Evolutionary conservation across 2,113 vertebrate species (phyloP).

Genomic region (Eupsittula cactorum): DNA sequence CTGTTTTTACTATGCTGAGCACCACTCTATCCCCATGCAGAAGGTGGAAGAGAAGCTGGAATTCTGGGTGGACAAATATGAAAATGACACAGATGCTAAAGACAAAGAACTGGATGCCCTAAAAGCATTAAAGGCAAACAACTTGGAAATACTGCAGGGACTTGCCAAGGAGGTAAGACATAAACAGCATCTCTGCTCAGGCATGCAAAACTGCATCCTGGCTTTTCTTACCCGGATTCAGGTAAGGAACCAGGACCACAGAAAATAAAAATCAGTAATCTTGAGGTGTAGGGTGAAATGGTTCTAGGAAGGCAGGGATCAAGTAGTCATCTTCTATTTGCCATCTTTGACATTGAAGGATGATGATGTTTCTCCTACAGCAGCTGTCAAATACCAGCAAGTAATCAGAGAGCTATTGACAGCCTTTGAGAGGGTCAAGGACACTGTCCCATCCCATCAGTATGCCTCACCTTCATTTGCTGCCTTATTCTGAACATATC

Average conservation of each 20-base stretch:
- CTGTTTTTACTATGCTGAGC: background rate
- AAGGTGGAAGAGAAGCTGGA: conserved; percentile 79
- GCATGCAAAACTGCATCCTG: background rate
- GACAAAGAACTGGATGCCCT: conserved; percentile 76
- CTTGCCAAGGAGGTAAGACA: conserved; percentile 76
- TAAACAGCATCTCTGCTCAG: background rate
- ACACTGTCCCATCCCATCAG: background rate
- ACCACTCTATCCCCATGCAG: conserved; percentile 55
- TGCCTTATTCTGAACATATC: background rate
- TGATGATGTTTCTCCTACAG: background rate
- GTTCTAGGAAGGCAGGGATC: background rate
- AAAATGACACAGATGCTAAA: conserved; percentile 80
- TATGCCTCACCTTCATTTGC: background rate
- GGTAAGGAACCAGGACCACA: background rate
- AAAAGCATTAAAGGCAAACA: conserved; percentile 71
- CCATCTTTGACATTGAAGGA: background rate
- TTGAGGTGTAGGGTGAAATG: background rate
- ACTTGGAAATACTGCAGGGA: conserved; percentile 73
- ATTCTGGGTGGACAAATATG: conserved; percentile 82
- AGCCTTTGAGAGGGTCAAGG: background rate
- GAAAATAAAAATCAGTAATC: background rate
- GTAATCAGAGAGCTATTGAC: background rate
- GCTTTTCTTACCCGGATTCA: background rate
- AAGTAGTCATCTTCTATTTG: background rate
- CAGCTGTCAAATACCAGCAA: background rate